Base-by-base conservation (phyloP, 2,888 invertebrate genomes). In the Torymus tubicola region DNA sequence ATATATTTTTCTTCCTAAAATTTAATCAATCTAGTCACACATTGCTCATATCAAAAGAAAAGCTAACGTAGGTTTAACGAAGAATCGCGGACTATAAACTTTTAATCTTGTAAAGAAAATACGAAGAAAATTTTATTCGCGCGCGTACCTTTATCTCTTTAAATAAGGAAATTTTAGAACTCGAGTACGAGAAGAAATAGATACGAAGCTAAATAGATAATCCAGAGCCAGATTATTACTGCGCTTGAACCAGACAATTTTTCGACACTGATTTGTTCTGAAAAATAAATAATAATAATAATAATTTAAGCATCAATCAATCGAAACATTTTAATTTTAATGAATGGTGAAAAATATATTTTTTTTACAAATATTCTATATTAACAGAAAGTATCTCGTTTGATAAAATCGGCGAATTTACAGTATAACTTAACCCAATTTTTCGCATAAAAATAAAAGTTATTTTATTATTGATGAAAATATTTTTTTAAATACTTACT, bases 21-120 rank as follows among this genome's bases (percentile, higher is more conserved):
- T 77, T 69, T 72, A 64, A 68, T 21, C 53, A 75, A 67, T 75
- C 71, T 75, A 75, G 67, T 78, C 75, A 71, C 67, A 75, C 63
- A 21, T 52, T 50, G 60, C 68, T 74, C 78, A 74, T 77, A 81
- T 81, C 72, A 77, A 69, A 67, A 69, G n/a, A 14, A 74, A 69
- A 69, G 68, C 69, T 81, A 81, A 72, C 31, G 73, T 81, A 77
- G 77, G 60, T 73, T 72, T 70, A 55, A 31, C 70, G 65, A 67
- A 76, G 50, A 11, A 68, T 21, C 31, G 64, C 55, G 53, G 31
- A 53, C 58, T 18, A 71, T 77, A 81, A 42, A 58, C 61, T 61
- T 73, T 68, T 24, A 73, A 78, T 67, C 65, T 78, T 65, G 16
- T 55, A 70, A 60, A 18, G 42, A 72, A 71, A 52, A 65, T 14